Base-by-base conservation (phyloP, 2,888 invertebrate genomes). In the Nomada lathburiana region DNA sequence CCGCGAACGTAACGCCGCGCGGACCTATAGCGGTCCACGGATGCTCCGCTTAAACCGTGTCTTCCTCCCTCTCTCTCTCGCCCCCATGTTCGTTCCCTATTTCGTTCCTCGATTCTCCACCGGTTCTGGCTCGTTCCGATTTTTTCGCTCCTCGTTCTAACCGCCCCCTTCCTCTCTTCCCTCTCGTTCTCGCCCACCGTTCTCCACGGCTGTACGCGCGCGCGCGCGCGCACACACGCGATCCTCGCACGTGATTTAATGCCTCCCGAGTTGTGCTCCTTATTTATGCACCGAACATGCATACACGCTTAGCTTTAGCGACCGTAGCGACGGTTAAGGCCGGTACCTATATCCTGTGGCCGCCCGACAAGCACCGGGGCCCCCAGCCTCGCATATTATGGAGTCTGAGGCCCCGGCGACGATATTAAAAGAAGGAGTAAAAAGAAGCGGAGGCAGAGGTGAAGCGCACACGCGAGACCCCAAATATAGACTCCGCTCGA, bases 251-350 rank as follows among this genome's bases (percentile, higher is more conserved):
- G 90, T 93, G 93, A 93, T 93, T 93, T 93, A 93, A 93, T 93
- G 91, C 93, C 89, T 88, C 90, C 86, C 88, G 90, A 89, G 89
- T 91, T 89, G 91, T 89, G 91, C 91, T 92, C 89, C 91, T 93
- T 93, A 93, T 93, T 93, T 93, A 93, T 93, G 92, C 92, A 91
- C 91, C 92, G 90, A 92, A 91, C 92, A 92, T 92, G 90, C 90
- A 91, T 91, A 91, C 92, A 92, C 89, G 90, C 89, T 90, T 90
- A 89, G 88, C 88, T 89, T 88, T 89, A 87, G 86, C 87, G 86
- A 88, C 88, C 86, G 86, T 80, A 86, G 85, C 88, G 86, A 87
- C 89, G 89, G 90, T 90, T 88, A 88, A 90, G 91, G 90, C 90
- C 86, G 86, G 87, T 91, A 88, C 88, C 90, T 88, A 88, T 90